phyloP scores from a whole-genome alignment of 2,888 invertebrate genomes.

The Amblyteles armatorius region DNA sequence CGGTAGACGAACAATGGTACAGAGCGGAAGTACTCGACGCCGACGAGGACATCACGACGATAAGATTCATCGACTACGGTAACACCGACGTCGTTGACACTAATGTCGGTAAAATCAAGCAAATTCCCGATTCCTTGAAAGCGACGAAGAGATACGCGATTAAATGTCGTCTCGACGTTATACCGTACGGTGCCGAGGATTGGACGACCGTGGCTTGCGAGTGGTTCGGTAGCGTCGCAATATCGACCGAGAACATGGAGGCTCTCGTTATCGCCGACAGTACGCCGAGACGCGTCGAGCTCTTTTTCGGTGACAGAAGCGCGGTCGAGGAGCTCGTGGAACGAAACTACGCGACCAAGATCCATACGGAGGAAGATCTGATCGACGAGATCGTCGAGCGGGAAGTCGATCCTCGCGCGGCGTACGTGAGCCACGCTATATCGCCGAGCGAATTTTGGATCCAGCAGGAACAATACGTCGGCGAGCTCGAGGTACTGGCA shows the following conservation, averaged over 20 bases:
- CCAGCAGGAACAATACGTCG: conserved; percentile 88
- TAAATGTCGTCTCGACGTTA: conserved; percentile 89
- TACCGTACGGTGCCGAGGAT: conserved; percentile 89
- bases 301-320: conserved; percentile 81
- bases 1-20: conserved; percentile 95
- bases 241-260: conserved; percentile 62
- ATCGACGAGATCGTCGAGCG: conserved; percentile 77
- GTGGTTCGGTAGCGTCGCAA: conserved; percentile 85
- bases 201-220: conserved; percentile 87
- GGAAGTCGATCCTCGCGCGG: conserved; percentile 85
- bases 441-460: conserved; percentile 91
- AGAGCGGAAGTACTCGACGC: conserved; percentile 94
- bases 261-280: conserved; percentile 80
- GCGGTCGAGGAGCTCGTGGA: conserved; percentile 76
- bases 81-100: conserved; percentile 91
- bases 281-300: conserved; percentile 81
- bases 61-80: conserved; percentile 92
- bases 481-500: conserved; percentile 88
- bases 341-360: conserved; percentile 73
- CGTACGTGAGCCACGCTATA: conserved; percentile 89
- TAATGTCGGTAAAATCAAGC: conserved; percentile 87
- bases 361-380: conserved; percentile 74
- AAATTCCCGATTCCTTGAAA: conserved; percentile 87
- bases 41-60: conserved; percentile 90
- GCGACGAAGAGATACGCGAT: conserved; percentile 87